These are phyloP conservation scores for Palythoa caribaeorum DNA, from an alignment of 92 coral and sea anemone species.

Conservation along the genomic window DNA sequence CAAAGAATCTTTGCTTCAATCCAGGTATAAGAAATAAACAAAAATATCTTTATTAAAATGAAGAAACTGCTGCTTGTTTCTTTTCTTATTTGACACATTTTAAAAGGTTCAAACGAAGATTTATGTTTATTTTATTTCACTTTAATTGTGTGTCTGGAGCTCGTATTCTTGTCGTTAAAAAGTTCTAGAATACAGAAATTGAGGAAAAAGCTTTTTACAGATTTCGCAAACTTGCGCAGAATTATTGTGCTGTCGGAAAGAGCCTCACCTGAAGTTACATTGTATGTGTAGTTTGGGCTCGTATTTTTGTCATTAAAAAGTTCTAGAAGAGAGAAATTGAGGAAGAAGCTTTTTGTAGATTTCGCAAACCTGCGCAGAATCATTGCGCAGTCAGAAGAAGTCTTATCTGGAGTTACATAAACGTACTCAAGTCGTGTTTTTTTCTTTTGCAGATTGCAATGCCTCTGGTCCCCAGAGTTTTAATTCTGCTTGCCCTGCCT, in stretches of 20 bases:
- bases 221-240: conserved; percentile 17
- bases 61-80: too few species aligned
- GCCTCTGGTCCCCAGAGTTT: conserved; percentile 76
- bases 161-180: too few species aligned
- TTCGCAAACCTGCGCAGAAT: conserved; percentile 21
- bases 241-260: not conserved
- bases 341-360: not conserved
- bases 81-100: too few species aligned
- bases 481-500: conserved; percentile 77
- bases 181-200: too few species aligned
- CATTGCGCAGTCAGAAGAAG: not conserved
- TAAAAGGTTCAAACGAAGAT: too few species aligned
- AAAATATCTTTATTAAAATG: not conserved
- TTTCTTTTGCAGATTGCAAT: conserved; percentile 57
- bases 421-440: not conserved
- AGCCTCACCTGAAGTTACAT: not conserved
- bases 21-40: not conserved
- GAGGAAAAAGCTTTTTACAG: not conserved
- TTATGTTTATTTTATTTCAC: too few species aligned
- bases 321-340: too few species aligned
- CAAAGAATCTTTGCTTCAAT: not conserved
- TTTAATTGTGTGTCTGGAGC: too few species aligned
- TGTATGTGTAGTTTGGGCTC: too few species aligned
- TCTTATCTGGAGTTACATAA: not conserved
- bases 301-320: too few species aligned